Percentiles rank a stretch among this genome's conserved stretches.
Evolutionary conservation across 2,113 vertebrate species (phyloP).

Genomic region (cat (Felis catus)): DNA sequence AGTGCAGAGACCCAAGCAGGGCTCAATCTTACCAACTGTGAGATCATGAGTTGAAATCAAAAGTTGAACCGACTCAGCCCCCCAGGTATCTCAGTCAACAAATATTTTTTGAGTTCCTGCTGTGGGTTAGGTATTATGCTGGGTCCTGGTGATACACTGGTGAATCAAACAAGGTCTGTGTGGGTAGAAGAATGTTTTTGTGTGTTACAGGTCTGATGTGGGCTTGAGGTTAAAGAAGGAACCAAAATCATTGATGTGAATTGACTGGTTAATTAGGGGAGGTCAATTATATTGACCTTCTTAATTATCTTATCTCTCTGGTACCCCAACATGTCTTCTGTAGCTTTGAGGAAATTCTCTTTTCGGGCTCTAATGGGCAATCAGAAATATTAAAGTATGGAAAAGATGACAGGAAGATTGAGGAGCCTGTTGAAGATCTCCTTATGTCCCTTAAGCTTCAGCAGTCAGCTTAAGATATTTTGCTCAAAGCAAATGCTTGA

Average conservation of each 20-base stretch:
- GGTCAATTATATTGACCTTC: not conserved
- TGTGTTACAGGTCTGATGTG: not conserved
- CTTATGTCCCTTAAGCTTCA: not conserved
- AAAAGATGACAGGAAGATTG: not conserved
- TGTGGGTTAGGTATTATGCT: not conserved
- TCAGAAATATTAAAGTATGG: not conserved
- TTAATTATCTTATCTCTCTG: slow-evolving; percentile 7
- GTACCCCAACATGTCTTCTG: not conserved
- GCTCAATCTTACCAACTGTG: no score
- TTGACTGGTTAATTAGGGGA: not conserved
- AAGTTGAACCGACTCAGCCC: no score
- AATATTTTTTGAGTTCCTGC: not conserved
- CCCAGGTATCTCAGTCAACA: not conserved
- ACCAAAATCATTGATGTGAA: not conserved
- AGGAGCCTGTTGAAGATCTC: not conserved
- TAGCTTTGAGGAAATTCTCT: not conserved
- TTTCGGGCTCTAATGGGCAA: not conserved
- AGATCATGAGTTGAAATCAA: no score
- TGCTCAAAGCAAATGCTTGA: not conserved
- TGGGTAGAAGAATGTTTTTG: not conserved
- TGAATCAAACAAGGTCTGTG: not conserved
- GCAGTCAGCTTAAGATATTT: not conserved
- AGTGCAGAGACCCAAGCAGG: no score
- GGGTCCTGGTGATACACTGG: not conserved
- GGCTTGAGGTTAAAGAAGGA: not conserved